Evolutionary conservation across 2,888 invertebrate species (phyloP), one percentile per base, ranked within the genome.

Genomic region (Drosophila rubida): DNA sequence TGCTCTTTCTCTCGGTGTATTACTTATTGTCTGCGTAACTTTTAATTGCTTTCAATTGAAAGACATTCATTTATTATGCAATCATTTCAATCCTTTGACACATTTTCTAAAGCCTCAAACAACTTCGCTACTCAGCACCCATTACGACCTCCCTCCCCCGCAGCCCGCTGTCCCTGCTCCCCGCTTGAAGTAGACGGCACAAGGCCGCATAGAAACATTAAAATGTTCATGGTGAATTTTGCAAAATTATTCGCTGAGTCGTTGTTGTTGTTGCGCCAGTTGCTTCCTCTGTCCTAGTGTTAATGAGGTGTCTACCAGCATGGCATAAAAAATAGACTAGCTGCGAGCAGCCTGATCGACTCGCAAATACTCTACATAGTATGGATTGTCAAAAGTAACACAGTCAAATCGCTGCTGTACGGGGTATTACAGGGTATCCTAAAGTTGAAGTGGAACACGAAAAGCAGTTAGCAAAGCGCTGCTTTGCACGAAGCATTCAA

Each of bases 241-340:
- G 44, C 11, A 25, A 55, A 30, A 13, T 30, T 3, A 2, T 50
- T 39, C 13, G n/a, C n/a, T 19, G 9, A 5, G 53, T 51, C 23
- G 19, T 23, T 63, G 11, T 8, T 41, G 22, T 23, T 44, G 16
- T 41, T 53, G 8, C 25, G 22, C 27, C 35, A 46, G 2, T 32
- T 37, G 48, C 19, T 42, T 37, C n/a, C 53, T 13, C 44, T 23
- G 39, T 44, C 2, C 37, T 13, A 16, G 14, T 32, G 55, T 59
- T 41, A 60, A 45, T 51, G 41, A 37, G 42, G 37, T 45, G 14
- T 39, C 49, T 41, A 41, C 46, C 23, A 55, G 37, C 53, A 25
- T 54, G 37, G 72, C 59, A 65, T 32, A 14, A 5, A 37, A 72
- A 51, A 41, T 46, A 54, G 54, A 39, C 41, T 49, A 6, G 22